A percentile compares a stretch with the other conserved stretches of the same genome.
phyloP scores from a whole-genome alignment of 2,113 vertebrate genomes.

The Misgurnus anguillicaudatus region DNA sequence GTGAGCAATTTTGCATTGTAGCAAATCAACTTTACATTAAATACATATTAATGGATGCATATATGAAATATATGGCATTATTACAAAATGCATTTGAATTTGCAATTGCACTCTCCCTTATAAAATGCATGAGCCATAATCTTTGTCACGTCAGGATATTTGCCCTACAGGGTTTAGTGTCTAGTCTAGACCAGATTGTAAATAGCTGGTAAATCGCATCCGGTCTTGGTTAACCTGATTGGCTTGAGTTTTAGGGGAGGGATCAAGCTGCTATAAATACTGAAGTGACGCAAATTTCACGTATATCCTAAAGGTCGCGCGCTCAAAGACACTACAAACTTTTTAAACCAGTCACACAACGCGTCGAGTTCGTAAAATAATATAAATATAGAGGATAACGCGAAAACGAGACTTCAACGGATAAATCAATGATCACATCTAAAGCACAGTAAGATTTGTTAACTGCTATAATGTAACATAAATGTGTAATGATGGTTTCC shows the following conservation, averaged over 20 bases:
- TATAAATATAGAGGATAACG: not conserved
- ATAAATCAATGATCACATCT: not conserved
- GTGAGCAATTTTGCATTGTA: too few species aligned
- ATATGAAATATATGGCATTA: too few species aligned
- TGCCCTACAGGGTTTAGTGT: not conserved
- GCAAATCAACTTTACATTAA: too few species aligned
- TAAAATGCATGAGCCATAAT: not conserved
- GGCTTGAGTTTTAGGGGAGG: constrained; percentile 24
- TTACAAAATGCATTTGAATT: too few species aligned
- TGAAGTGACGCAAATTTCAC: not conserved
- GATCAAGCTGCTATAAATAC: constrained; percentile 7
- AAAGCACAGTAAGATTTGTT: not conserved
- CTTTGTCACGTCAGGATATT: not conserved
- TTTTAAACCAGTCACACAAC: not conserved
- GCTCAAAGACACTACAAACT: not conserved
- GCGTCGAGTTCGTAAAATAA: not conserved
- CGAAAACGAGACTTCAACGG: not conserved
- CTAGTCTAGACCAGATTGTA: not conserved
- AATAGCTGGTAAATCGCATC: not conserved
- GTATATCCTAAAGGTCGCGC: not conserved
- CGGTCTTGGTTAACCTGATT: not conserved
- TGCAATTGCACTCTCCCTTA: not conserved
- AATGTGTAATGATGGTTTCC: not conserved
- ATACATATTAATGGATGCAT: too few species aligned
- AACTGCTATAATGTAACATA: not conserved